Conservation (phyloP, 2,113 vertebrate genomes). For the Podarcis raffonei region DNA sequence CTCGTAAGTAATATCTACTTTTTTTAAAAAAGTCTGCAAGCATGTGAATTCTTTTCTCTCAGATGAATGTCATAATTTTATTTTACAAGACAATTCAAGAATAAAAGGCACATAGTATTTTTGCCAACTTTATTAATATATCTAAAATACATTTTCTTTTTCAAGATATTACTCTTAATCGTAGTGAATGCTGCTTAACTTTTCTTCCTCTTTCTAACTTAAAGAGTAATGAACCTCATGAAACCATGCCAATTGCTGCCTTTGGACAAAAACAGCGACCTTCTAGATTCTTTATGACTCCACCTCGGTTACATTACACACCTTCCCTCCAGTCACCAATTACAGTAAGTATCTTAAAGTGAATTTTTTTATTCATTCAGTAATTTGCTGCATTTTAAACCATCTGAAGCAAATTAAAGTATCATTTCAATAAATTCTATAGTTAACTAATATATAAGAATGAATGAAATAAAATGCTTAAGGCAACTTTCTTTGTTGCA, state of each 20-base stretch:
- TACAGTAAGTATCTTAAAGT: slow-evolving; percentile 75
- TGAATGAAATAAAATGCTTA: slow-evolving; percentile 3
- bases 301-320: slow-evolving; percentile 86
- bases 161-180: neutral
- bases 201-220: slow-evolving; percentile 29
- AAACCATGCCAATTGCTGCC: slow-evolving; percentile 98
- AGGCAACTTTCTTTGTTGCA: slow-evolving; percentile 48
- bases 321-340: slow-evolving; percentile 87
- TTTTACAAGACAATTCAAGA: neutral
- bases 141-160: neutral
- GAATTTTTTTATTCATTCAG: neutral
- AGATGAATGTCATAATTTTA: neutral
- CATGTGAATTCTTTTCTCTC: neutral
- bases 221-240: slow-evolving; percentile 97
- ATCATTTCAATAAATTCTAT: slow-evolving; percentile 7
- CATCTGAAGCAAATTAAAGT: neutral
- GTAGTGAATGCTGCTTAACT: slow-evolving; percentile 4
- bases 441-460: neutral
- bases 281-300: slow-evolving; percentile 90
- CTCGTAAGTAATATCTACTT: slow-evolving; percentile 81
- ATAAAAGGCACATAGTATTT: neutral
- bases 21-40: slow-evolving; percentile 26
- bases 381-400: neutral
- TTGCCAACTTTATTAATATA: neutral
- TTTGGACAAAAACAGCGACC: slow-evolving; percentile 97